Base-by-base conservation (phyloP, 2,888 invertebrate genomes). In the Zeuzera pyrina region DNA sequence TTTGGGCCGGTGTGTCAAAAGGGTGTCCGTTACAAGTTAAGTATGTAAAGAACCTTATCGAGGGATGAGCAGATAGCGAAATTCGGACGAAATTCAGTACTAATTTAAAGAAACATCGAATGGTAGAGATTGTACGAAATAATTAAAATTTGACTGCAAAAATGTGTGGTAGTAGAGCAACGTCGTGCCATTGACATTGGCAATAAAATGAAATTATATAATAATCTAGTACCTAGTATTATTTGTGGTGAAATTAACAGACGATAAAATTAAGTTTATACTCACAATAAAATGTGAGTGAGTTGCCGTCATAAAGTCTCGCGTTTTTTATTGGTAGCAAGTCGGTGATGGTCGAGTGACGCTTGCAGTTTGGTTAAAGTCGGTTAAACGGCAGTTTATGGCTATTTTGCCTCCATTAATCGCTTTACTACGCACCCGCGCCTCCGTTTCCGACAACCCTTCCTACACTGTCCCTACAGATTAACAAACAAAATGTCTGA, bases 181-280 rank as follows among this genome's bases (percentile, higher is more conserved):
- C 62, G 49, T 68, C 71, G 70, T 74, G 74, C 57, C 65, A 65
- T 64, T 69, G 68, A 72, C 64, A 74, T 59, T 55, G 46, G 54
- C 40, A 49, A 64, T 71, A 71, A 74, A 70, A 64, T 56, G 54
- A 65, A 68, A 74, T 77, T 61, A 74, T 64, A 65, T 70, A 67
- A 76, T 72, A 74, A 73, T 72, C 69, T 50, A 45, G 64, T 68
- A 66, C 63, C 71, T 77, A 76, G 68, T 58, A 78, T 76, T 79
- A 81, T 78, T 83, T 79, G 81, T 79, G 83, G 81, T 74, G 70
- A 78, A 83, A 83, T 83, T 81, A 83, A 83, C 81, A 79, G 81
- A 79, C 83, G 72, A 79, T 83, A 81, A 83, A 83, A 81, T 81
- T 83, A 79, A 79, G 77, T 83, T 83, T 83, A 83, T 81, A 81